Conservation (phyloP, 2,888 invertebrate species). For the Diabrotica balteata region DNA sequence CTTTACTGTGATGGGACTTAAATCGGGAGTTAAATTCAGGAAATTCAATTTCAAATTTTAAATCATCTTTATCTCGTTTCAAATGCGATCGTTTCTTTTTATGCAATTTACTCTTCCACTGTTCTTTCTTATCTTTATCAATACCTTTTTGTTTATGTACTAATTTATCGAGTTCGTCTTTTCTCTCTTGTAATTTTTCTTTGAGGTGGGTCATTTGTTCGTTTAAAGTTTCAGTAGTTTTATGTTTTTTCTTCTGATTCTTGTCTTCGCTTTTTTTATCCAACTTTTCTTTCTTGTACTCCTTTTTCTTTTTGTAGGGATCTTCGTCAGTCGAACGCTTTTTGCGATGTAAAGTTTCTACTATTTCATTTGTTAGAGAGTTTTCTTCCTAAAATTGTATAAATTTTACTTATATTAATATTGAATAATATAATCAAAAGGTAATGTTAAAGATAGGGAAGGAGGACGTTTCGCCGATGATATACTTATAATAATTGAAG, state of each 20-base stretch:
- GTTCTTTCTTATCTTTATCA: slow-evolving; percentile 5
- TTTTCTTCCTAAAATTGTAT: no score
- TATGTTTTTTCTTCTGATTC: slow-evolving; percentile 8
- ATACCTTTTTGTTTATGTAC: slow-evolving; percentile 15
- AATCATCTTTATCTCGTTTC: background rate
- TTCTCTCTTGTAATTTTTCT: slow-evolving; percentile 21
- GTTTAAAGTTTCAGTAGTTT: slow-evolving; percentile 1
- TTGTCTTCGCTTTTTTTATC: background rate
- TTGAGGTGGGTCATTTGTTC: slow-evolving; percentile 10
- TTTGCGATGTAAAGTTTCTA: background rate
- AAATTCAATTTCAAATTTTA: background rate
- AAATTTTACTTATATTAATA: no score
- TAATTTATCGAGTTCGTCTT: slow-evolving; percentile 19
- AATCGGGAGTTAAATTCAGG: slow-evolving; percentile 1
- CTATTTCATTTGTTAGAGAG: no score
- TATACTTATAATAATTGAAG: no score
- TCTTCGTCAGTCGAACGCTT: background rate
- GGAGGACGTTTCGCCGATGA: no score
- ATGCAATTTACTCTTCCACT: slow-evolving; percentile 6
- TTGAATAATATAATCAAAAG: no score
- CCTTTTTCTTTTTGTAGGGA: background rate
- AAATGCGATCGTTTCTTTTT: background rate
- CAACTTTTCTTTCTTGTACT: background rate
- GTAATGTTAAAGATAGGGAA: no score
- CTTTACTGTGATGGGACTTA: background rate